Percentiles rank a stretch among this genome's conserved stretches.
These are phyloP conservation scores for Volucella bombylans DNA, from an alignment of 2,888 invertebrate species.

Conservation along the genomic window DNA sequence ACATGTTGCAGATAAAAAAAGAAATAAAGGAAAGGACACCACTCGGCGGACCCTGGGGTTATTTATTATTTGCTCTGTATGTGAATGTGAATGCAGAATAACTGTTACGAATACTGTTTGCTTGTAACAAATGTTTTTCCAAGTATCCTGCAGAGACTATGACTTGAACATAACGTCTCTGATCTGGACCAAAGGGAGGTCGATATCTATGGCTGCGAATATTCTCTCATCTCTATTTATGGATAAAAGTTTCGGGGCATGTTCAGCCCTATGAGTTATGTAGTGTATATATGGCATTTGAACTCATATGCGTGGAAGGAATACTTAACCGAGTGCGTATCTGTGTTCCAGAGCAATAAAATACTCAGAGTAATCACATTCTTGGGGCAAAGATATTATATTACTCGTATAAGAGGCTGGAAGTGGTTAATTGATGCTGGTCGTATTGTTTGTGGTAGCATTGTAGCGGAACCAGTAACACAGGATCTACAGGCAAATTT, in stretches of 20 bases:
- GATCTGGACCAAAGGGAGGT: background rate
- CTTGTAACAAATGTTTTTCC: slow-evolving; percentile 30
- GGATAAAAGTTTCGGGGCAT: slow-evolving; percentile 14
- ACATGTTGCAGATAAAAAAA: background rate
- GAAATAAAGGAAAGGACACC: background rate
- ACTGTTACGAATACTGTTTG: slow-evolving; percentile 9
- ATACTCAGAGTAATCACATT: slow-evolving; percentile 24
- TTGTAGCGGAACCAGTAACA: background rate
- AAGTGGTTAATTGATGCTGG: slow-evolving; percentile 10
- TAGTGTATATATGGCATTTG: background rate
- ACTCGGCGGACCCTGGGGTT: slow-evolving; percentile 35
- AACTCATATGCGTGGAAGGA: background rate
- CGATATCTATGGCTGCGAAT: background rate
- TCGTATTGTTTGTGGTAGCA: background rate
- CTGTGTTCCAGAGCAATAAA: slow-evolving; percentile 3
- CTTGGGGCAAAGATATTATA: background rate
- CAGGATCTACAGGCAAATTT: background rate
- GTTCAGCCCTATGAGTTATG: background rate
- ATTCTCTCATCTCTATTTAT: slow-evolving; percentile 23
- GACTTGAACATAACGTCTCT: background rate
- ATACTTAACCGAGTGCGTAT: background rate
- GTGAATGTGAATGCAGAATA: slow-evolving; percentile 49
- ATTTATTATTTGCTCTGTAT: slow-evolving; percentile 55
- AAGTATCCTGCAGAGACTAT: slow-evolving; percentile 40
- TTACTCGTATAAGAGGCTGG: background rate